Conservation (phyloP, 2,888 invertebrate species). For the Dynastes hyllus region DNA sequence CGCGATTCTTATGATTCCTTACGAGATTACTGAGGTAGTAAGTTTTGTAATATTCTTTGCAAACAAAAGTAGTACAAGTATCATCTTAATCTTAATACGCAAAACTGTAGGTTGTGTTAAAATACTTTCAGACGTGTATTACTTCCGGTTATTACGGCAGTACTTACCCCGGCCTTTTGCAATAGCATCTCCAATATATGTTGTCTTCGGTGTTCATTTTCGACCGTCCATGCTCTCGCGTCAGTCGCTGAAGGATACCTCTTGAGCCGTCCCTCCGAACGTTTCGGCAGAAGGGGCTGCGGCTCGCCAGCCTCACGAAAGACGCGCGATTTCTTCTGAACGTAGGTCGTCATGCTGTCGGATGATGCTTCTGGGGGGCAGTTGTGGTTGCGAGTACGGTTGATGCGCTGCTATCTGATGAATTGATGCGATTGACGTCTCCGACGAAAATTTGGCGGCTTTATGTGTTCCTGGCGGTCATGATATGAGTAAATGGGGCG, state of each 20-base stretch:
- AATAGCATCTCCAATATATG: slow-evolving; percentile 75
- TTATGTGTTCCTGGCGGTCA: slow-evolving; percentile 33
- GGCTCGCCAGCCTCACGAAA: slow-evolving; percentile 68
- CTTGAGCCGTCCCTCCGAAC: slow-evolving; percentile 74
- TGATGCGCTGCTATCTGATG: background rate
- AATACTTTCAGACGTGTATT: too few relatives aligned
- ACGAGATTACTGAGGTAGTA: too few relatives aligned
- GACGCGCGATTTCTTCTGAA: slow-evolving; percentile 63
- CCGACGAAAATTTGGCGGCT: slow-evolving; percentile 39
- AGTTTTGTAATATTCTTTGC: too few relatives aligned
- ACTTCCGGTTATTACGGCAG: too few relatives aligned
- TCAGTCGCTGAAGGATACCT: slow-evolving; percentile 75
- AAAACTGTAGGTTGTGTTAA: too few relatives aligned
- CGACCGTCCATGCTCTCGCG: slow-evolving; percentile 75
- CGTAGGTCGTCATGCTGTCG: slow-evolving; percentile 61
- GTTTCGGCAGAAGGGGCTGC: slow-evolving; percentile 71
- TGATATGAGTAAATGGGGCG: slow-evolving; percentile 28
- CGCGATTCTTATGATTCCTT: too few relatives aligned
- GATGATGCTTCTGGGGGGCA: background rate
- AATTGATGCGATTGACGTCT: slow-evolving; percentile 1
- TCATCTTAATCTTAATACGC: too few relatives aligned
- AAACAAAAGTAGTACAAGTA: too few relatives aligned
- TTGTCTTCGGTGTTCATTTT: slow-evolving; percentile 74
- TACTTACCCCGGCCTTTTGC: slow-evolving; percentile 68
- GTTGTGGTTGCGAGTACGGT: background rate